Base-by-base conservation (phyloP, 2,797 vertebrate species). In the Galaxias olidus region DNA sequence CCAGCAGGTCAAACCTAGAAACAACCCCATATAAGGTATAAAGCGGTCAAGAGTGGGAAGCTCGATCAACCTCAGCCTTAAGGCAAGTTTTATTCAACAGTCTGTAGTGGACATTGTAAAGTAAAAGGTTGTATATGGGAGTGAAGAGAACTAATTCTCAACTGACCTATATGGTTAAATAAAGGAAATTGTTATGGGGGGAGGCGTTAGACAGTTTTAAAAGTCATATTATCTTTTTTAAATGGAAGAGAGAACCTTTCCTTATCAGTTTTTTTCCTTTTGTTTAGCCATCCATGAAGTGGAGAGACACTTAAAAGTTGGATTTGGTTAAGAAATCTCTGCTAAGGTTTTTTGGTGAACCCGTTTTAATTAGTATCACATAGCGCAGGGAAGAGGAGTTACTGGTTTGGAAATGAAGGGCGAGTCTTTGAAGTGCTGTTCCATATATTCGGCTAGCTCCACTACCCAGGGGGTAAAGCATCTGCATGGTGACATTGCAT, bases 1-100 rank as follows among this genome's bases (percentile, higher is more conserved):
- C 96, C 84, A 99, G 84, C 74, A 99, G 84, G 87, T 99, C 98
- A 79, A 98, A 99, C 96, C 98, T 99, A 76, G 64, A 51, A 12
- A 66, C 14, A 63, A 20, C 68, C 14, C 0, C 1, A 20, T 10
- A 15, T 1, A 10, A 46, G 41, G 19, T 55, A 30, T n/a, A n/a
- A n/a, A n/a, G n/a, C n/a, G n/a, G n/a, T n/a, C 30, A 30, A 30
- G 30, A 30, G 2, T 3, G 30, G 30, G 30, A 30, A 2, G 30
- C 30, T 30, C 6, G 30, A 3, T 30, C 30, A 30, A 30, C 30
- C 30, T 30, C 30, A 30, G 30, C 6, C 3, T 30, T 30, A 30
- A 30, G 30, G 30, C 30, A 30, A 30, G 2, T 30, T 30, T 30
- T 30, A 30, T 30, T 30, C 30, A 30, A 30, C 30, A 2, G 3